These are phyloP conservation scores for Nomada flava DNA, from an alignment of 2,888 invertebrate genomes.

Conservation along the genomic window DNA sequence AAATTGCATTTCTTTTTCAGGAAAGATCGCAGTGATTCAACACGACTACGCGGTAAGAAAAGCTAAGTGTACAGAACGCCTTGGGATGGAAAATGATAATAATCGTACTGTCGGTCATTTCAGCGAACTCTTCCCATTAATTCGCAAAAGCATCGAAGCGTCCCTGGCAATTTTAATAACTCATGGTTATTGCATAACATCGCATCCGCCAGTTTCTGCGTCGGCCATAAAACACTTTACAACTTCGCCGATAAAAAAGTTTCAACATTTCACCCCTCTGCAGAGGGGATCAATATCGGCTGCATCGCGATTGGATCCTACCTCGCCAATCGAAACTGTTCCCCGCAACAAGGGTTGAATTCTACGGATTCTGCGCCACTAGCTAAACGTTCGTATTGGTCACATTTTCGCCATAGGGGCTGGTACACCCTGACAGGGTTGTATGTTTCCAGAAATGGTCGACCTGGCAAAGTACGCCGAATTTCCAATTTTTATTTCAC, in stretches of 20 bases:
- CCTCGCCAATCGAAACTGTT: slow-evolving; percentile 68
- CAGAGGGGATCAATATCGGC: slow-evolving; percentile 63
- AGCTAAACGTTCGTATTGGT: slow-evolving; percentile 69
- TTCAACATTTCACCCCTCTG: slow-evolving; percentile 69
- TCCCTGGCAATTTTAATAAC: slow-evolving; percentile 75
- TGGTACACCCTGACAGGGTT: slow-evolving; percentile 63
- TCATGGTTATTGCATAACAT: slow-evolving; percentile 69
- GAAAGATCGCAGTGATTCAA: not conserved
- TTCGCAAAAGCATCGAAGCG: slow-evolving; percentile 69
- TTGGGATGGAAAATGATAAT: slow-evolving; percentile 48
- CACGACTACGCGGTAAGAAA: not conserved
- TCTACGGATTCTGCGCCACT: slow-evolving; percentile 77
- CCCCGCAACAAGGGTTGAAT: slow-evolving; percentile 67
- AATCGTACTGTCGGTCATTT: slow-evolving; percentile 50
- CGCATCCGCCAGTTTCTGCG: slow-evolving; percentile 64
- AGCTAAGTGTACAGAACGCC: not conserved
- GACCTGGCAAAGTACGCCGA: slow-evolving; percentile 48
- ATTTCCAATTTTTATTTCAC: slow-evolving; percentile 56
- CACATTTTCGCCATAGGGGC: slow-evolving; percentile 72
- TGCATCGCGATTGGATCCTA: slow-evolving; percentile 68
- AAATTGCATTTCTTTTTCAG: not conserved
- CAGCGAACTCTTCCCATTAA: slow-evolving; percentile 68
- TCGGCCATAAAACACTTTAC: slow-evolving; percentile 76
- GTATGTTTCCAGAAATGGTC: slow-evolving; percentile 70
- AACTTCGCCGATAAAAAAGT: slow-evolving; percentile 76